phyloP scores from a whole-genome alignment of 2,888 invertebrate species.

The Pandemis corylana region DNA sequence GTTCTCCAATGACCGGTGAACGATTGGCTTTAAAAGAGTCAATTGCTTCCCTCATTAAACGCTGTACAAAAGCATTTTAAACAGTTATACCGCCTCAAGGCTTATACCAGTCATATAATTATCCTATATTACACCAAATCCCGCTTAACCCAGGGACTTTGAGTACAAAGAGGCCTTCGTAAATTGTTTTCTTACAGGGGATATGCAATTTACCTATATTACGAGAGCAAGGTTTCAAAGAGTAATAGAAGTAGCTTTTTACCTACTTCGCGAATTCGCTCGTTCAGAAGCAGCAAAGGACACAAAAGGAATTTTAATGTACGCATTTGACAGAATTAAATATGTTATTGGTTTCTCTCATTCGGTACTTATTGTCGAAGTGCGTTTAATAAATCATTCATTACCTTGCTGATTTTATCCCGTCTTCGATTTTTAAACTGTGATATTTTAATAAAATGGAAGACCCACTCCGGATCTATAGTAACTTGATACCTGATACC shows the following conservation, averaged over 20 bases:
- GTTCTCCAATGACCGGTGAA: background rate
- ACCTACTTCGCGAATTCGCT: slow-evolving; percentile 13
- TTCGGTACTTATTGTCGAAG: background rate
- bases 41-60: background rate
- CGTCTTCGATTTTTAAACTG: too few species aligned
- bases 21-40: background rate
- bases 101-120: slow-evolving; percentile 4
- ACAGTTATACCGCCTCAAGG: background rate
- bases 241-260: slow-evolving; percentile 25
- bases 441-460: too few species aligned
- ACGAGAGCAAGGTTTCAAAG: slow-evolving; percentile 23
- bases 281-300: slow-evolving; percentile 2
- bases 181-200: slow-evolving; percentile 34
- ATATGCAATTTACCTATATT: slow-evolving; percentile 34
- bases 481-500: too few species aligned
- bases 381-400: too few species aligned
- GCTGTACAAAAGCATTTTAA: background rate
- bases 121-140: slow-evolving; percentile 11
- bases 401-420: too few species aligned
- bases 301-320: background rate
- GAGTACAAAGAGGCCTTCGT: slow-evolving; percentile 1
- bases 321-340: background rate
- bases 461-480: too few species aligned
- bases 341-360: background rate
- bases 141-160: background rate